These are phyloP conservation scores for Pachypanchax playfairii DNA, from an alignment of 2,113 vertebrate species.

Conservation along the genomic window DNA sequence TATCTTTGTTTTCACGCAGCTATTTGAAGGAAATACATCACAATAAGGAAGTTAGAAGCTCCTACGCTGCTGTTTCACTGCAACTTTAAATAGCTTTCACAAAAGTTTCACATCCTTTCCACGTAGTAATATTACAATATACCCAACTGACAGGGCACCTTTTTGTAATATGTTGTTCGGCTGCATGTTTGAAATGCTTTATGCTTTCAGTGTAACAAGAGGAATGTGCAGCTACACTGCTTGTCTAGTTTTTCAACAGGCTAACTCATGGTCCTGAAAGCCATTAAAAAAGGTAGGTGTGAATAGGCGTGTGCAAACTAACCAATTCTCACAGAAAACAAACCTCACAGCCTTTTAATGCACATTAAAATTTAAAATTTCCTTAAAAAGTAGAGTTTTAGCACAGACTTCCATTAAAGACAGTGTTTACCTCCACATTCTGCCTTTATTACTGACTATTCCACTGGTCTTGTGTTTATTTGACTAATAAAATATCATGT, in stretches of 20 bases:
- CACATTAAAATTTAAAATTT: no score
- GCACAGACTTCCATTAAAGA: background rate
- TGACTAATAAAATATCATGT: conserved; percentile 35
- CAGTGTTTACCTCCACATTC: background rate
- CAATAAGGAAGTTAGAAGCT: conserved; percentile 15
- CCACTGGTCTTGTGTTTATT: background rate
- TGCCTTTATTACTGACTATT: conserved; percentile 8
- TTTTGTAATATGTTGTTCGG: background rate
- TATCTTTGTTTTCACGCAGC: background rate
- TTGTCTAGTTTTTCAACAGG: conserved; percentile 25
- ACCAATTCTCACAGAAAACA: background rate
- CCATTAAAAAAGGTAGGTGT: conserved; percentile 21
- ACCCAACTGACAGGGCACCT: background rate
- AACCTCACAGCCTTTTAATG: no score
- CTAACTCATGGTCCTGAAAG: conserved; percentile 2
- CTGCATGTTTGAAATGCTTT: conserved; percentile 21
- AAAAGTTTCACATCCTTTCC: conserved; percentile 25
- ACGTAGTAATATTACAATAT: conserved; percentile 5
- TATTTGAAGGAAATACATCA: conserved; percentile 18
- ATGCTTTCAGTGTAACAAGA: conserved; percentile 12
- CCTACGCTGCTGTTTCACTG: conserved; percentile 1
- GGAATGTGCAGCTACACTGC: conserved; percentile 54
- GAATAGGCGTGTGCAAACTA: background rate
- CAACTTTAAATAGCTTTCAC: conserved; percentile 21
- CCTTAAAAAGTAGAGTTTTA: no score